Conservation (phyloP, 2,113 vertebrate genomes). For the Ceyx melanurus region DNA sequence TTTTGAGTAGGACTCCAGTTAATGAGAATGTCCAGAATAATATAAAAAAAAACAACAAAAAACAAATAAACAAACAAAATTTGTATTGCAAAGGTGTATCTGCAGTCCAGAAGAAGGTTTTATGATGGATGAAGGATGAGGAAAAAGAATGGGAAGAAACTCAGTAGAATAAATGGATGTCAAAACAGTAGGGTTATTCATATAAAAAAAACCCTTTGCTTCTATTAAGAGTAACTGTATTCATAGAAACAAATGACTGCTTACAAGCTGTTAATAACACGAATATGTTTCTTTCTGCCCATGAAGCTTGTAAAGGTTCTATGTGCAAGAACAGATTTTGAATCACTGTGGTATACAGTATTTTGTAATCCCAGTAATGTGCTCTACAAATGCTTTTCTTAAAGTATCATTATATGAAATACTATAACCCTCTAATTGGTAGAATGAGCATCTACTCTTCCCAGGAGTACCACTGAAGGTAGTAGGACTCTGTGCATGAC, state of each 20-base stretch:
- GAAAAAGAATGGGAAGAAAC: background rate
- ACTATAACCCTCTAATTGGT: background rate
- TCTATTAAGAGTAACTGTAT: background rate
- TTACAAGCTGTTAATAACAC: background rate
- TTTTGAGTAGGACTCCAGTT: background rate
- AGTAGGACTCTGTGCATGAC: background rate
- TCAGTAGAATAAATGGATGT: background rate
- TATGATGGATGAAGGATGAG: background rate
- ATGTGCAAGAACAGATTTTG: background rate
- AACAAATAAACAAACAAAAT: background rate
- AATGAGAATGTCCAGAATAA: background rate
- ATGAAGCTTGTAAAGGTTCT: background rate
- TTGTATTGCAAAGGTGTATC: background rate
- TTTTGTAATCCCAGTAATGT: background rate
- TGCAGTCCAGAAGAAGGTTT: background rate
- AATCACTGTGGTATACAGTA: background rate
- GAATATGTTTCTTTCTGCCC: background rate
- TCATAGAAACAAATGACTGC: background rate
- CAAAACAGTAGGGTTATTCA: background rate
- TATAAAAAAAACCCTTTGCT: background rate
- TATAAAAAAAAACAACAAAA: background rate
- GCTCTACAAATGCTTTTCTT: background rate
- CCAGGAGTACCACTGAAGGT: background rate
- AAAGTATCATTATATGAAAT: background rate
- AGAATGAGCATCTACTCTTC: background rate